A percentile compares a stretch with the other conserved stretches of the same genome.
Conservation (phyloP, 2,888 invertebrate species). For the Galeopsomyia nigrocyanea region DNA sequence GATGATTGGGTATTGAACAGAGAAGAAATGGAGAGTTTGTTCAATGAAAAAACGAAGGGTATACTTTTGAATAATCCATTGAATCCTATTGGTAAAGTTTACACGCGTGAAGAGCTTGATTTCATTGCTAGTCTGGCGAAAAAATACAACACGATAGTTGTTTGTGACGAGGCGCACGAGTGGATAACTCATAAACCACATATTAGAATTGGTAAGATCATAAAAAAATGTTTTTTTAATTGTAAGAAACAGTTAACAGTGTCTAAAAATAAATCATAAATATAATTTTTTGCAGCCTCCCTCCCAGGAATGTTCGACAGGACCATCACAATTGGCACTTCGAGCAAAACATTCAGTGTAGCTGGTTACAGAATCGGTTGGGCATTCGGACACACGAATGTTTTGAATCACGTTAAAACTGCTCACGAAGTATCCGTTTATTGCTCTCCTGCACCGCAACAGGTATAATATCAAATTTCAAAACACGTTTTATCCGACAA, state of each 20-base stretch:
- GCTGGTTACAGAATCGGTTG: conserved; percentile 98
- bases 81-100: conserved; percentile 96
- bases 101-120: conserved; percentile 77
- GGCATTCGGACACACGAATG: conserved; percentile 89
- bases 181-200: conserved; percentile 94
- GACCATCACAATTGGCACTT: conserved; percentile 96
- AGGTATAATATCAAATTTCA: conserved; percentile 69
- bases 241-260: background rate
- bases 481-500: background rate
- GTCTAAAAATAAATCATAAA: background rate
- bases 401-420: conserved; percentile 85
- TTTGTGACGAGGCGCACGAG: conserved; percentile 98
- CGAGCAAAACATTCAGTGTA: conserved; percentile 97
- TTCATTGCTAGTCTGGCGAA: conserved; percentile 89
- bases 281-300: conserved; percentile 74
- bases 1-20: conserved; percentile 92
- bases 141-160: conserved; percentile 90
- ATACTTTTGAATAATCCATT: conserved; percentile 96
- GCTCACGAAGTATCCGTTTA: conserved; percentile 97
- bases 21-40: conserved; percentile 82
- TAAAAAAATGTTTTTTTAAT: background rate
- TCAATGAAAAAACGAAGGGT: conserved; percentile 91
- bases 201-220: conserved; percentile 85
- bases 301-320: conserved; percentile 98
- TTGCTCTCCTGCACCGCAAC: conserved; percentile 89